Evolutionary conservation across 2,888 invertebrate genomes (phyloP).

Genomic region (Orthosia gothica): DNA sequence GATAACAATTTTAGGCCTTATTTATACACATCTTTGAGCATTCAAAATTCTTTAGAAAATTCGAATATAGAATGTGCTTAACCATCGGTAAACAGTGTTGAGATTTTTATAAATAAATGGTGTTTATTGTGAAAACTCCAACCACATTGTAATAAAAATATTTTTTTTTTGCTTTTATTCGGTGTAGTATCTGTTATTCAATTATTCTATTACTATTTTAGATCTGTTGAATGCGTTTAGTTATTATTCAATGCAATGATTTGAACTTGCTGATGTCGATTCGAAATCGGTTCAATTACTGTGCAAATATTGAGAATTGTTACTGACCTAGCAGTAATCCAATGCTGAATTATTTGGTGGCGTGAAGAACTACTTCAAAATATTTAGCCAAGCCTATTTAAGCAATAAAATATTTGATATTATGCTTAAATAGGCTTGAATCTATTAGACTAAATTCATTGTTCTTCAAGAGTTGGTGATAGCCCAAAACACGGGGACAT

Average conservation of each 20-base stretch:
- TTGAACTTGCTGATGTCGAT: background rate
- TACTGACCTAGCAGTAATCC: background rate
- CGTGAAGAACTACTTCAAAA: background rate
- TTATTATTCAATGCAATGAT: background rate
- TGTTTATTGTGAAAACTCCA: too few relatives aligned
- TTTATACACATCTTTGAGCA: too few relatives aligned
- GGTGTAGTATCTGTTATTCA: background rate
- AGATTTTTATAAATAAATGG: too few relatives aligned
- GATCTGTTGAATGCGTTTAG: background rate
- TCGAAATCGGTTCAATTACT: background rate
- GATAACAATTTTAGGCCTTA: too few relatives aligned
- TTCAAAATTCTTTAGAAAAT: too few relatives aligned
- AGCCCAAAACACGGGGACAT: background rate
- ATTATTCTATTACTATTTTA: background rate
- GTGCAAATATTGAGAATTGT: constrained; percentile 13
- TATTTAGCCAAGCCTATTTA: too few relatives aligned
- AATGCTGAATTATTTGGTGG: background rate
- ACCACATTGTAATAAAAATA: too few relatives aligned
- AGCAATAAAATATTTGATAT: too few relatives aligned
- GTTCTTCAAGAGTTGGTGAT: background rate
- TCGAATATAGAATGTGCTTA: too few relatives aligned
- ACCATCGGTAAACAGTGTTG: too few relatives aligned
- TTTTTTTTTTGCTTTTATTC: background rate
- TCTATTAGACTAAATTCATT: background rate
- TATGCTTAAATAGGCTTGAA: background rate